Evolutionary conservation across 2,888 invertebrate genomes (phyloP), one percentile per base, ranked within the genome.

Genomic region (Thysanoteuthis rhombus): DNA sequence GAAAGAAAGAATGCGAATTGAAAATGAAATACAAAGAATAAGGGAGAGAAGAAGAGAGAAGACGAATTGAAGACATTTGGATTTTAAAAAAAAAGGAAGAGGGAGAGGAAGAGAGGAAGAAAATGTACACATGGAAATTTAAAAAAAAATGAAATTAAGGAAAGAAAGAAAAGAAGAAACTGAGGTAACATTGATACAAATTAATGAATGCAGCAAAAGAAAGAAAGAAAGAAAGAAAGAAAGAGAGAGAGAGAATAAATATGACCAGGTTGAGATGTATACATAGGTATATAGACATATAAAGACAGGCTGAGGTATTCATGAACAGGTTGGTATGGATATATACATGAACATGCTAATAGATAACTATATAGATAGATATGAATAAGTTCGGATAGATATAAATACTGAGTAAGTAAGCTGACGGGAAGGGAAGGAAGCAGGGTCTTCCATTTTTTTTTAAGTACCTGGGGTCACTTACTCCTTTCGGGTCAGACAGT

Each of bases 251-350:
- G 10, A 32, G n/a, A n/a, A n/a, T n/a, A n/a, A n/a, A n/a, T n/a
- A n/a, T n/a, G n/a, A n/a, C n/a, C n/a, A n/a, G n/a, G n/a, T n/a
- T n/a, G n/a, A 42, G 6, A 42, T 12, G 12, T 12, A 42, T 12
- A 42, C 42, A 42, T 12, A 10, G 10, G 19, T 16, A 45, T 16
- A 45, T 16, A 45, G 10, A 45, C 12, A 45, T 19, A 45, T 16
- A 10, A 6, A 8, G 1, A 10, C 4, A 45, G 1, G 1, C 12
- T 16, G 12, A 1, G 19, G 45, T 1, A 4, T 6, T 10, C 4
- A 12, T 12, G 1, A 1, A 45, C 19, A 45, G 1, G 1, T 12
- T 45, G 6, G 6, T 45, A 45, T 8, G 19, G 12, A 45, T 4
- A 45, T 45, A 45, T 4, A 45, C 19, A 45, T 45, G n/a, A n/a